A percentile compares a stretch with the other conserved stretches of the same genome.
Conservation (phyloP, 2,888 invertebrate species). For the Andrena bucephala region DNA sequence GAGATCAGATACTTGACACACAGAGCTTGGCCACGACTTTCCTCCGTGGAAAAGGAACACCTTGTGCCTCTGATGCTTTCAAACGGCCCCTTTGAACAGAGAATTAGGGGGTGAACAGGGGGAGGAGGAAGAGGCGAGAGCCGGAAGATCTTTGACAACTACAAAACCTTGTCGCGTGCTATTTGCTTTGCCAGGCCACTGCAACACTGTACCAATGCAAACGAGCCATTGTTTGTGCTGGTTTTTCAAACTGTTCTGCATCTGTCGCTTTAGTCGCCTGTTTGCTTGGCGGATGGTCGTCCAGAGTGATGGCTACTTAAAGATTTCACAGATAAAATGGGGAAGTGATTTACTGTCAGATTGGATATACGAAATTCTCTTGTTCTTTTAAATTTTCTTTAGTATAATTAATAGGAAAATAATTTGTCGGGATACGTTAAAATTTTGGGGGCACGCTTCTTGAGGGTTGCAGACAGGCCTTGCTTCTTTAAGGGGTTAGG, state of each 20-base stretch:
- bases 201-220: conserved; percentile 16
- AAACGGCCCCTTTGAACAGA: conserved; percentile 23
- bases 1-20: conserved; percentile 53
- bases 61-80: conserved; percentile 27
- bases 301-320: not conserved
- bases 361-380: no score
- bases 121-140: not conserved
- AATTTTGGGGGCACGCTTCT: no score
- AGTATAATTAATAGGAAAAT: no score
- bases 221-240: conserved; percentile 28
- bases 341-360: no score
- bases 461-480: no score
- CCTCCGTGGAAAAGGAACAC: conserved; percentile 29
- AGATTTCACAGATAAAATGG: no score
- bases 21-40: conserved; percentile 36
- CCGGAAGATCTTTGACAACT: conserved; percentile 37
- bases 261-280: not conserved
- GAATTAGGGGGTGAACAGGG: not conserved
- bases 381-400: no score
- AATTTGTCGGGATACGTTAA: no score
- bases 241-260: conserved; percentile 11
- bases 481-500: no score
- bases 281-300: not conserved
- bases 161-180: conserved; percentile 10
- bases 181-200: conserved; percentile 17